Evolutionary conservation across 2,797 vertebrate genomes (phyloP), one percentile per base, ranked within the genome.

Genomic region (Rhodeus uyekii): DNA sequence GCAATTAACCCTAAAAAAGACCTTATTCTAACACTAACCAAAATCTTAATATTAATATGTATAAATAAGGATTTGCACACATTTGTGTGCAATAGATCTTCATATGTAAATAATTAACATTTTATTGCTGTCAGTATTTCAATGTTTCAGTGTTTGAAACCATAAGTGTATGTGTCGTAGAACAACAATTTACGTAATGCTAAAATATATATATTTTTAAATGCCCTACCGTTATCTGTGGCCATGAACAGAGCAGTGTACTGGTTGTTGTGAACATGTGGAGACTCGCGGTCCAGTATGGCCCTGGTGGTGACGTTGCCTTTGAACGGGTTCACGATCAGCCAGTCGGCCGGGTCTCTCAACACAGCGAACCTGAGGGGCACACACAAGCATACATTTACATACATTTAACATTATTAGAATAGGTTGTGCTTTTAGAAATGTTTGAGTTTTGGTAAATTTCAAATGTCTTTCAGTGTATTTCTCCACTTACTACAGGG

Each of bases 171-270:
- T n/a, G 8, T 53, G 50, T 9, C 3, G 9, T 16, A 29, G 27
- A 60, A 27, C 4, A 10, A 27, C 10, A 58, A 10, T 58, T 58
- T 27, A 58, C 19, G 24, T 27, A 58, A n/a, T n/a, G n/a, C n/a
- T n/a, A 13, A 58, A 58, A 58, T 55, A 55, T 19, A 58, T 12
- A 27, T 12, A 36, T 36, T 36, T 36, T 36, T 36, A 5, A 65
- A 19, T 5, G 27, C 92, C 97, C 96, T 91, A 99, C 98, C 98
- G 0, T 96, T 98, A 87, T 99, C 98, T 24, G 95, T 96, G 65
- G 98, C 98, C 84, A 97, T 94, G 89, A 99, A 97, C 80, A 97
- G 92, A 14, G 97, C 97, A 0, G 94, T 97, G 93, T 99, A 99
- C 24, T 94, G 87, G 4, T 97, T 97, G 86, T 98, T 90, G 29